Evolutionary conservation across 2,797 vertebrate species (phyloP).

Genomic region (Micropoecilia bifurca): DNA sequence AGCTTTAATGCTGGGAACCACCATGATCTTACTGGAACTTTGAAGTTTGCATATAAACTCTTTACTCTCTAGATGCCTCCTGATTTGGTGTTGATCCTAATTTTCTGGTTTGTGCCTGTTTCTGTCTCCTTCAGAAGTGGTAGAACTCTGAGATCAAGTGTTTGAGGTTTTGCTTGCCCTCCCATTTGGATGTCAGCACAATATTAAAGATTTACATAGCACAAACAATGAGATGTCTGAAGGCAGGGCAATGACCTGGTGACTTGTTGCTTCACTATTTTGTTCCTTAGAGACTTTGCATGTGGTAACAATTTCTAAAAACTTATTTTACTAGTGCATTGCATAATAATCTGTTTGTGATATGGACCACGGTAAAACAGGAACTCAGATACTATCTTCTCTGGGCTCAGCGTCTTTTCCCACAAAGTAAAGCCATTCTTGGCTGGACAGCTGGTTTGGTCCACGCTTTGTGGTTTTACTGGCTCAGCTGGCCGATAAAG

Average conservation of each 20-base stretch:
- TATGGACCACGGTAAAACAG: conserved; percentile 13
- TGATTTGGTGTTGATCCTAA: neutral
- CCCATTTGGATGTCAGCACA: neutral
- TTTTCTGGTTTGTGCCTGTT: neutral
- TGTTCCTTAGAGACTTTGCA: conserved; percentile 1
- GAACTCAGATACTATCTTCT: conserved; percentile 27
- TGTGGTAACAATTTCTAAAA: conserved; percentile 7
- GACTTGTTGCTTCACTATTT: neutral
- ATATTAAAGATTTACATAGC: neutral
- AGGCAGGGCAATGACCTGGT: neutral
- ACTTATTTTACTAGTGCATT: conserved; percentile 8
- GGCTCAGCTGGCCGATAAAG: conserved; percentile 49
- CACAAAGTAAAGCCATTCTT: conserved; percentile 30
- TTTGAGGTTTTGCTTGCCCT: neutral
- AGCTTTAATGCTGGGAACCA: neutral
- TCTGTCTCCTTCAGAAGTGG: neutral
- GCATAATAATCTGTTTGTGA: conserved; percentile 1
- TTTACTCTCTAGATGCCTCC: neutral
- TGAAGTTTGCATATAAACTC: neutral
- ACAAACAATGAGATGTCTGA: neutral
- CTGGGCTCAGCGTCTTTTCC: conserved; percentile 37
- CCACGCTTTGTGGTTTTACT: conserved; percentile 58
- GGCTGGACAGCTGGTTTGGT: conserved; percentile 20
- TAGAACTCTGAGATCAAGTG: neutral
- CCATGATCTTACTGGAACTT: neutral